Base-by-base conservation (phyloP, 2,113 vertebrate species). In the Pleuronectes platessa region DNA sequence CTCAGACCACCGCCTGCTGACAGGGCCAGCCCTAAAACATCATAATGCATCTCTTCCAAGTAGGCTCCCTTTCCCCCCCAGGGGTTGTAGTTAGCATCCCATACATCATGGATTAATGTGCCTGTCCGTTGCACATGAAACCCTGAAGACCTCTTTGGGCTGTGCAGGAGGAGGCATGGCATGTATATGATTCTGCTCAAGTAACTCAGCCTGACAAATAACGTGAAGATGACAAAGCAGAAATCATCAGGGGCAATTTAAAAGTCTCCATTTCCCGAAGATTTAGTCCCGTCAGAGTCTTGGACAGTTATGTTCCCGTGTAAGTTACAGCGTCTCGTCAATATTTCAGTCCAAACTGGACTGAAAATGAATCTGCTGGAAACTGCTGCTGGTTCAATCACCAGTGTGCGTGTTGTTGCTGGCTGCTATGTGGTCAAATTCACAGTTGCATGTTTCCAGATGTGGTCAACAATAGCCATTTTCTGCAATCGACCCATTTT, bases 71-170 rank as follows among this genome's bases (percentile, higher is more conserved):
- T 89, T 78, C 84, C 59, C 79, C 40, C 40, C 40, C 40, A 86
- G 82, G 81, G 18, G 87, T 67, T 86, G 87, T 65, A 88, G 59
- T 47, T 65, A 68, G 49, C 83, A 81, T 88, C 84, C 90, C 90
- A 93, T 92, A 94, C 91, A 95, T 92, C 90, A 78, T 73, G 68
- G 92, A 94, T 94, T 93, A 92, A 92, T 88, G 83, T 81, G 68
- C 24, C 88, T 85, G 84, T 92, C 91, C 88, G 26, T 2, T 88
- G 74, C 76, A 79, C 86, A 90, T 88, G 85, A 93, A 94, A 94
- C 92, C 91, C 92, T 93, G 77, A 90, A 84, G 90, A 89, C 88
- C 84, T 86, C 82, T 75, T 86, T 61, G 21, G 0, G 1, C 82
- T 88, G 31, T 49, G 24, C 0, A 24, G 26, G 4, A 69, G 4